Percentiles rank a stretch among this genome's conserved stretches.
Conservation (phyloP, 2,797 vertebrate genomes). For the Ammospiza maritima region DNA sequence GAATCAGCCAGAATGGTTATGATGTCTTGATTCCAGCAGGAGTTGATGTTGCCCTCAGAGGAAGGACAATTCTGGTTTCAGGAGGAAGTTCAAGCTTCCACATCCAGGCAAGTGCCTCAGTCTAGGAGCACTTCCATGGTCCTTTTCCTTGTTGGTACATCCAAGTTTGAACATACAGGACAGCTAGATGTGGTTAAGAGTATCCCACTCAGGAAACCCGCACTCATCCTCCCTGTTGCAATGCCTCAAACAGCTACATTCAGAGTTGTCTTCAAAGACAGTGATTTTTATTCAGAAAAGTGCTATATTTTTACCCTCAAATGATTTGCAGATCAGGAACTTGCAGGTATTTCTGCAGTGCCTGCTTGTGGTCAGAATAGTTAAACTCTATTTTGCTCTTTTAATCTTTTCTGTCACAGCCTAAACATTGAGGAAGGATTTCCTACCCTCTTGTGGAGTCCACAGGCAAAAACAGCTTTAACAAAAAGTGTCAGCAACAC, state of each 20-base stretch:
- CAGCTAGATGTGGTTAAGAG: neutral
- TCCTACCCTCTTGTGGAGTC: constrained; percentile 25
- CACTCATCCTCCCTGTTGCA: neutral
- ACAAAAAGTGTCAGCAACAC: neutral
- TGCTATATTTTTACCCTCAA: neutral
- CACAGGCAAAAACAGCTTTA: neutral
- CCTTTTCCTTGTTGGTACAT: neutral
- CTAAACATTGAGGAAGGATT: neutral
- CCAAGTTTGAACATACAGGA: neutral
- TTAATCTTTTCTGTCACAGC: neutral
- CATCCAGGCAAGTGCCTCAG: neutral
- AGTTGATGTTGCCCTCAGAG: rapidly evolving
- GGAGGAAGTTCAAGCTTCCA: neutral
- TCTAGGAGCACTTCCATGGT: neutral
- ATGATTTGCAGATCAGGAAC: neutral
- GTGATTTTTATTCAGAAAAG: neutral
- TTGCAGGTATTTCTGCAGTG: neutral
- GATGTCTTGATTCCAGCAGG: neutral
- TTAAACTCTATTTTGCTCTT: neutral
- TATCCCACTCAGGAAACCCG: neutral
- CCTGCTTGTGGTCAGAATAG: neutral
- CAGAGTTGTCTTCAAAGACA: neutral
- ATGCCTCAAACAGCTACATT: neutral
- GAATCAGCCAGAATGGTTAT: neutral
- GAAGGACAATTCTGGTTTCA: neutral